Base-by-base conservation (phyloP, 2,113 vertebrate genomes). In the Phoenicopterus ruber region DNA sequence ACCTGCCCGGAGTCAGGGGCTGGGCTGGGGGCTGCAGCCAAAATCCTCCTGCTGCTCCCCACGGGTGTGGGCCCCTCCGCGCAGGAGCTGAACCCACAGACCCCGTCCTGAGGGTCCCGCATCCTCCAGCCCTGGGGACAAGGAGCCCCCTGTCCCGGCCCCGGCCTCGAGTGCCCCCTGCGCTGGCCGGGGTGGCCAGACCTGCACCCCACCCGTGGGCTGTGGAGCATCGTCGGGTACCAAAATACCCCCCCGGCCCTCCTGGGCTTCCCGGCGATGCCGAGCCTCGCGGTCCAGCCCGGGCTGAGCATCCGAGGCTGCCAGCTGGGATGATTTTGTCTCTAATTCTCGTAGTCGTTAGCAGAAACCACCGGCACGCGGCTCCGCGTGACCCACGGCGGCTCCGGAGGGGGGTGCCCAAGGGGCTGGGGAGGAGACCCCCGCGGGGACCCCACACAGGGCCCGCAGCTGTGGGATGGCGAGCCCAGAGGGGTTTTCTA, bases 381-480 rank as follows among this genome's bases (percentile, higher is more conserved):
- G n/a, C 65, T 66, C 58, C 3, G 4, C 2, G 3, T 3, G 24
- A 38, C 34, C 74, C 47, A 3, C 7, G 1, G 74, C 4, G 6
- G 40, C 42, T 89, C 47, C 2, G 3, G 29, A n/a, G 25, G 1
- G 21, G 55, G 49, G 14, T 17, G 28, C 50, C 18, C 0, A 1
- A 10, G 7, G 38, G 47, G 32, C 5, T 34, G 9, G 14, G 7
- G 11, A 11, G 16, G 42, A 31, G 6, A 34, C 1, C 31, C 47
- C 26, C 3, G 0, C 0, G 1, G 22, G 32, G 18, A 71, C 29
- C 59, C 47, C n/a, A 5, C 17, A 1, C 3, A 1, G 1, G 17
- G 50, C n/a, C 38, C 24, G 1, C 34, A 15, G 31, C 49, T 52
- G 77, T 2, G 2, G 47, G 46, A n/a, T 24, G 69, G 44, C 34